Conservation (phyloP, 2,888 invertebrate genomes). For the Caenorhabditis becei region DNA sequence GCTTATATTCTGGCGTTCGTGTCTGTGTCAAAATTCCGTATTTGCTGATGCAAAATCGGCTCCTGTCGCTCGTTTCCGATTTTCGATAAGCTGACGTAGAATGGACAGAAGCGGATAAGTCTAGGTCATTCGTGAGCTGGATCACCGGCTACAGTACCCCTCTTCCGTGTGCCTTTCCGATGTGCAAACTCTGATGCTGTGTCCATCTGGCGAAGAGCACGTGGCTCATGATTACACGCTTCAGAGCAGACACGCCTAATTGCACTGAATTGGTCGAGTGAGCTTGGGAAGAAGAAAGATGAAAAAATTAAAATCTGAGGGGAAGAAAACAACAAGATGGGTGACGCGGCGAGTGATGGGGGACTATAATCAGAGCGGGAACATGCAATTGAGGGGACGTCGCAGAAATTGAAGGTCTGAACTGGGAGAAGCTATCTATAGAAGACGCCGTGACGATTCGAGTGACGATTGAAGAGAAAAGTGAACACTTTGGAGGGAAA, state of each 20-base stretch:
- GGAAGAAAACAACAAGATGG: not conserved
- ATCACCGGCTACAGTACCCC: not conserved
- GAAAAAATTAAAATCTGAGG: slow-evolving; percentile 1
- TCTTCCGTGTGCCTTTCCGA: not conserved
- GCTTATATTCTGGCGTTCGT: not conserved
- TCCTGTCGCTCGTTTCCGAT: not conserved
- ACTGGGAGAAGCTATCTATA: not conserved
- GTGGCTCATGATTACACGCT: slow-evolving; percentile 13
- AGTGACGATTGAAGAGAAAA: no score
- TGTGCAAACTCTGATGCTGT: slow-evolving; percentile 1
- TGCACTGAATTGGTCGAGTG: slow-evolving; percentile 27
- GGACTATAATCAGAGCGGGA: not conserved
- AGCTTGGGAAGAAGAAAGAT: not conserved
- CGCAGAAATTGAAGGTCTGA: not conserved
- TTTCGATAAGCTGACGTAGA: not conserved
- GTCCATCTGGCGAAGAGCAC: not conserved
- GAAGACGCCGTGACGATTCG: not conserved
- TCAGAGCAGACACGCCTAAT: slow-evolving; percentile 18
- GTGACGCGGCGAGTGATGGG: not conserved
- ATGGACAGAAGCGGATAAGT: not conserved
- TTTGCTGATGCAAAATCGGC: not conserved
- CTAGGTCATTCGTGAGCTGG: not conserved
- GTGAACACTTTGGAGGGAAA: no score
- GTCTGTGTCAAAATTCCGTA: not conserved
- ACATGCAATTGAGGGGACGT: not conserved